Percentiles rank a stretch among this genome's conserved stretches.
Conservation (phyloP, 1,140 invertebrate species). For the Drosophila ambigua region DNA sequence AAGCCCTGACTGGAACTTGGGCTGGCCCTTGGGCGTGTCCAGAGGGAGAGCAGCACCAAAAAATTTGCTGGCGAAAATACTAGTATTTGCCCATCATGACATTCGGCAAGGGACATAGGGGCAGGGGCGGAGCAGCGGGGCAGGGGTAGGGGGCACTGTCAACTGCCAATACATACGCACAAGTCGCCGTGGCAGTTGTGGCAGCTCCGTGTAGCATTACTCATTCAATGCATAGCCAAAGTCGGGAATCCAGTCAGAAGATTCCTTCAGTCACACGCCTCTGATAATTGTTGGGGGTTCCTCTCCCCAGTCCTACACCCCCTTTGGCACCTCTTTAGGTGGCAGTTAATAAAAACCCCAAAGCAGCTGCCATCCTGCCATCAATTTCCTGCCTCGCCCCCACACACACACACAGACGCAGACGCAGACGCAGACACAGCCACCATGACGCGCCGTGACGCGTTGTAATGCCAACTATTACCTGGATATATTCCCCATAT, state of each 20-base stretch:
- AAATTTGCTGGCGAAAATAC: conserved; percentile 5
- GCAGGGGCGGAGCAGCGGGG: no score
- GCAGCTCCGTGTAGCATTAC: no score
- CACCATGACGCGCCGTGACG: conserved; percentile 20
- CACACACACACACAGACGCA: no score
- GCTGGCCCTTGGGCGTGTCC: conserved; percentile 3
- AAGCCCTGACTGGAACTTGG: neutral
- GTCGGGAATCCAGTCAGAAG: neutral
- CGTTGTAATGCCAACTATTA: conserved; percentile 59
- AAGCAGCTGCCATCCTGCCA: conserved; percentile 50
- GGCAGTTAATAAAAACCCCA: conserved; percentile 60
- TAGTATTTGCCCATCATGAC: neutral
- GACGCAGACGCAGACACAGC: no score
- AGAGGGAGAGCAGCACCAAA: neutral
- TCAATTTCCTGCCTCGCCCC: conserved; percentile 35
- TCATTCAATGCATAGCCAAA: conserved; percentile 21
- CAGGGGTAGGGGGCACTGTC: no score
- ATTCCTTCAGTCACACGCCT: no score
- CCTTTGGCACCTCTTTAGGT: conserved; percentile 37
- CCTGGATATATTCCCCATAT: conserved; percentile 49
- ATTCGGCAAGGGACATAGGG: no score
- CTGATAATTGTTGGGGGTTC: no score
- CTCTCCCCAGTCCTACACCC: conserved; percentile 9
- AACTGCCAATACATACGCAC: no score
- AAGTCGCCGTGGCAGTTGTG: no score